These are phyloP conservation scores for Lucilia sericata DNA, from an alignment of 1,140 invertebrate species.

Conservation along the genomic window DNA sequence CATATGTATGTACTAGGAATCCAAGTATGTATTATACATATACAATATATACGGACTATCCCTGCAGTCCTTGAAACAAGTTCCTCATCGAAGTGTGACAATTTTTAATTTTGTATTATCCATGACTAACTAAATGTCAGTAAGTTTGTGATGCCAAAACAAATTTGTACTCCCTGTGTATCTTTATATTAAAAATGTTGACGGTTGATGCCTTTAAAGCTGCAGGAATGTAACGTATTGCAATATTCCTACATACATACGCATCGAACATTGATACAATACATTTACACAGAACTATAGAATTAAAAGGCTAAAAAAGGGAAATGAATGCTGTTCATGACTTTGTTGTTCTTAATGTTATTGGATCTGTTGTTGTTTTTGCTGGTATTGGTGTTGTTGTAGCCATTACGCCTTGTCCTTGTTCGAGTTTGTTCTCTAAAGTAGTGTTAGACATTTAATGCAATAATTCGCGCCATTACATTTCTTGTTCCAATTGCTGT, in stretches of 20 bases:
- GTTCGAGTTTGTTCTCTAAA: constrained; percentile 13
- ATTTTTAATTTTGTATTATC: too few relatives aligned
- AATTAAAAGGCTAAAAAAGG: not conserved
- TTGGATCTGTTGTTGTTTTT: constrained; percentile 1
- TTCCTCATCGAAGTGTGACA: too few relatives aligned
- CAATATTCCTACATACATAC: not conserved
- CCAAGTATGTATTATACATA: too few relatives aligned
- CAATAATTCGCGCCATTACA: constrained; percentile 41
- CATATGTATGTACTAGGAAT: not conserved
- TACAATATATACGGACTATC: too few relatives aligned
- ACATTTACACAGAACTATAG: not conserved
- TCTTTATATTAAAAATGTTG: too few relatives aligned
- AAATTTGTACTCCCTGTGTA: too few relatives aligned
- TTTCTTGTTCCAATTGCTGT: not conserved
- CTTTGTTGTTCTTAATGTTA: not conserved
- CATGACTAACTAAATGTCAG: too few relatives aligned
- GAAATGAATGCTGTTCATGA: constrained; percentile 10
- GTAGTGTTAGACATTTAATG: constrained; percentile 40
- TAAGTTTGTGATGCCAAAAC: too few relatives aligned
- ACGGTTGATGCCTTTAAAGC: too few relatives aligned
- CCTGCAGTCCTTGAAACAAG: too few relatives aligned
- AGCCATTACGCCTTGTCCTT: constrained; percentile 33
- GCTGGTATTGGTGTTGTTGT: not conserved
- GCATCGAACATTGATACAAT: not conserved
- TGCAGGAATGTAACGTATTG: too few relatives aligned